Base-by-base conservation (phyloP, 2,888 invertebrate genomes). In the Campaea margaritaria region DNA sequence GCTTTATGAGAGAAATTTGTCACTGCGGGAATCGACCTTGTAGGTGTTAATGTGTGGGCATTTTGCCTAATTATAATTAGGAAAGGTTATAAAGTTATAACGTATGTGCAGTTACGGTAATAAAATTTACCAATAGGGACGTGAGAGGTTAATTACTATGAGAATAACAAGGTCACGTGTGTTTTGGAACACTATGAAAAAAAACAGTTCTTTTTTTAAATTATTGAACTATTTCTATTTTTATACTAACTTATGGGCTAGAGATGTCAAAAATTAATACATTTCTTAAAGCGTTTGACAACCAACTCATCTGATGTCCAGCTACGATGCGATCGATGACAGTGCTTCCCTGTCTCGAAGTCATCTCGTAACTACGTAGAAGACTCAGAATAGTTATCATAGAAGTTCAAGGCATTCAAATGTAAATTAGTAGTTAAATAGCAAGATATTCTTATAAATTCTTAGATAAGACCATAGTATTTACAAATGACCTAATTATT, bases 1-100 rank as follows among this genome's bases (percentile, higher is more conserved):
- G 67, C 61, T 73, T 75, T 74, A 74, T 75, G 70, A 65, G 70
- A 60, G 69, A 67, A 67, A 76, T 77, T 75, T 78, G 73, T 77
- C 77, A 78, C 59, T 67, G 64, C 66, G 65, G 59, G 65, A 54
- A 34, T 13, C 53, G 65, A 68, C 76, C 71, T 76, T 70, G 64
- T 47, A 31, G 62, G 44, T 67, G 45, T 63, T 58, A 53, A 58
- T 62, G 49, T 53, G 53, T 62, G 50, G 57, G 58, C 63, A 59
- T 62, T 55, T 51, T 46, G 27, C 10, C 46, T 62, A 54, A 58
- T 62, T 62, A 36, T 1, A 31, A 31, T 31, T 39, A 54, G 47
- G 21, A 13, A 42, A 43, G 46, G 44, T 58, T 53, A 46, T 46
- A 45, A 47, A 52, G 31, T 43, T 61, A 52, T 52, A 44, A 48